A percentile compares a stretch with the other conserved stretches of the same genome.
Evolutionary conservation across 1,140 invertebrate species (phyloP).

Genomic region (Chymomyza costata): DNA sequence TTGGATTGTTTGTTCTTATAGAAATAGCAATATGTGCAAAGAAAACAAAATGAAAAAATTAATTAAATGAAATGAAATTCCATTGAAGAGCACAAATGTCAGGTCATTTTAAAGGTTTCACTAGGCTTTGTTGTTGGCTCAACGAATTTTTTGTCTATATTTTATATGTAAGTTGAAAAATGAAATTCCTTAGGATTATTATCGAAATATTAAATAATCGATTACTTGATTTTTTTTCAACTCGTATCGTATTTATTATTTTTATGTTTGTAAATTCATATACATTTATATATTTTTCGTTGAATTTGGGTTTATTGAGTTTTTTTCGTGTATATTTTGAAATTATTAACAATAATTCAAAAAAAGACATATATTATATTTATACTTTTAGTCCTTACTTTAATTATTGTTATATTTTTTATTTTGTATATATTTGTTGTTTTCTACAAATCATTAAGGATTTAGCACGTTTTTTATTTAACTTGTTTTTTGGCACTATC

Average conservation of each 20-base stretch:
- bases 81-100: neutral
- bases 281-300: too few relatives aligned
- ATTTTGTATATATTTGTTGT: neutral
- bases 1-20: neutral
- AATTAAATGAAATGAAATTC: neutral
- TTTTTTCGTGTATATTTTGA: too few relatives aligned
- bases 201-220: neutral
- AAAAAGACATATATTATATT: too few relatives aligned
- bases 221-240: neutral
- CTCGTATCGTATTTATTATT: neutral
- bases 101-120: neutral
- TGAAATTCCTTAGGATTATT: neutral
- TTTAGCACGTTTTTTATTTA: constrained; percentile 4
- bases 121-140: neutral
- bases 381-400: too few relatives aligned
- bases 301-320: too few relatives aligned
- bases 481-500: too few relatives aligned
- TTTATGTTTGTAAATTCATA: neutral
- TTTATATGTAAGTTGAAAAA: neutral
- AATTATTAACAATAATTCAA: too few relatives aligned
- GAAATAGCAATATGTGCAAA: too few relatives aligned
- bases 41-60: too few relatives aligned
- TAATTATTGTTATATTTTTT: too few relatives aligned
- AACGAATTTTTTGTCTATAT: neutral
- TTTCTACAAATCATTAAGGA: too few relatives aligned